Percentiles rank a stretch among this genome's conserved stretches.
These are phyloP conservation scores for Mythimna ferrago DNA, from an alignment of 2,888 invertebrate genomes.

Conservation along the genomic window DNA sequence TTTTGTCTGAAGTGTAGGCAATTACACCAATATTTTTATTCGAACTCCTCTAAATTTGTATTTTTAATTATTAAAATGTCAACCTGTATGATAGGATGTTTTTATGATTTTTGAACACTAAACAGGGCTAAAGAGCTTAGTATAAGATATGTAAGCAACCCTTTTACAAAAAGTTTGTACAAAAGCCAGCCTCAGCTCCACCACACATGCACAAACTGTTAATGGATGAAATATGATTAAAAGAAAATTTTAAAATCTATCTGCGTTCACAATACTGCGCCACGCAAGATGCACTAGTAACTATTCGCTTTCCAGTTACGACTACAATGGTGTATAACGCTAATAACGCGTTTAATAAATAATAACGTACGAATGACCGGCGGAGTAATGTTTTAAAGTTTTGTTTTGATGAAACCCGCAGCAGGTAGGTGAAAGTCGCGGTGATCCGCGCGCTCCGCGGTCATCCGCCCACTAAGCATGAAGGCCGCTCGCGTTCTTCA, in stretches of 20 bases:
- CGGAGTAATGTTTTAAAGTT: constrained; percentile 65
- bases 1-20: constrained; percentile 25
- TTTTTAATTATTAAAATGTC: constrained; percentile 13
- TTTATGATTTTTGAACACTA: constrained; percentile 33
- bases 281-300: constrained; percentile 59
- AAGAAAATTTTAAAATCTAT: constrained; percentile 60
- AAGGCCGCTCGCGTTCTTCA: constrained; percentile 79
- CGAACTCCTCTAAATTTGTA: constrained; percentile 3
- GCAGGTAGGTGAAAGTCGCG: constrained; percentile 82
- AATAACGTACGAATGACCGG: constrained; percentile 61
- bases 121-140: constrained; percentile 56
- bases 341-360: constrained; percentile 47
- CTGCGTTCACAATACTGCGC: constrained; percentile 60
- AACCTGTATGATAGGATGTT: constrained; percentile 38
- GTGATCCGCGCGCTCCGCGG: constrained; percentile 74
- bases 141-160: constrained; percentile 63
- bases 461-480: constrained; percentile 85
- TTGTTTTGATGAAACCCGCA: constrained; percentile 77
- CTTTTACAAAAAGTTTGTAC: constrained; percentile 64
- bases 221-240: constrained; percentile 67
- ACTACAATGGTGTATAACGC: constrained; percentile 34
- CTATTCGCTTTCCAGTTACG: constrained; percentile 40
- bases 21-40: constrained; percentile 46
- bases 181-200: constrained; percentile 68
- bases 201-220: constrained; percentile 75